These are phyloP conservation scores for Anas platyrhynchos DNA, from an alignment of 2,113 vertebrate genomes.

Conservation along the genomic window DNA sequence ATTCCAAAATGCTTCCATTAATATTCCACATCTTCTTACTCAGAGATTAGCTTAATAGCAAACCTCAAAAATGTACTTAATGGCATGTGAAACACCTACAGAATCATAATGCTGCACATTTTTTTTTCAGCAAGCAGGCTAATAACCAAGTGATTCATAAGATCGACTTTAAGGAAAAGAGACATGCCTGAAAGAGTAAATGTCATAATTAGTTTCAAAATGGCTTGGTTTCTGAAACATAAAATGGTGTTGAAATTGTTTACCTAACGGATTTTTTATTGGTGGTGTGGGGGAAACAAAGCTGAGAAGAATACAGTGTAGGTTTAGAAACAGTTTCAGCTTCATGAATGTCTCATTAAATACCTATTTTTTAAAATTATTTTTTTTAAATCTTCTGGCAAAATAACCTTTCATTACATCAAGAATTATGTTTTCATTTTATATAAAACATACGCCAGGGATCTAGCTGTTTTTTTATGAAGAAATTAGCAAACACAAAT, in stretches of 20 bases:
- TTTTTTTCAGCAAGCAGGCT: constrained; percentile 37
- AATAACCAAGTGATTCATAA: constrained; percentile 54
- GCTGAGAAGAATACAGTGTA: background rate
- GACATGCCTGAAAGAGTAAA: background rate
- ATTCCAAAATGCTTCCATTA: constrained; percentile 75
- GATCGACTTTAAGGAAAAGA: constrained; percentile 28
- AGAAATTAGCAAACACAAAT: background rate
- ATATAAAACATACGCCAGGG: background rate
- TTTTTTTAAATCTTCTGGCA: background rate
- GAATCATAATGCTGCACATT: constrained; percentile 28
- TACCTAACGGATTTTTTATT: background rate
- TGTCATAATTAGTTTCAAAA: background rate
- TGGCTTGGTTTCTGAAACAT: background rate
- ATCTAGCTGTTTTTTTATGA: background rate
- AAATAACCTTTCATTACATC: background rate
- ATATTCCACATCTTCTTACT: constrained; percentile 64
- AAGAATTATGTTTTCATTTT: background rate
- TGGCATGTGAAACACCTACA: constrained; percentile 68
- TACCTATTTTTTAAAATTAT: background rate
- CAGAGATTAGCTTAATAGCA: constrained; percentile 68
- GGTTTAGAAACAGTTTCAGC: background rate
- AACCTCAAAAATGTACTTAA: constrained; percentile 69
- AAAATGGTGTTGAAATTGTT: background rate
- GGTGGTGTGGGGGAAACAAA: background rate
- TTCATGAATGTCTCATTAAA: background rate